These are phyloP conservation scores for Microtus oregoni DNA, from an alignment of 2,113 vertebrate genomes.

Conservation along the genomic window DNA sequence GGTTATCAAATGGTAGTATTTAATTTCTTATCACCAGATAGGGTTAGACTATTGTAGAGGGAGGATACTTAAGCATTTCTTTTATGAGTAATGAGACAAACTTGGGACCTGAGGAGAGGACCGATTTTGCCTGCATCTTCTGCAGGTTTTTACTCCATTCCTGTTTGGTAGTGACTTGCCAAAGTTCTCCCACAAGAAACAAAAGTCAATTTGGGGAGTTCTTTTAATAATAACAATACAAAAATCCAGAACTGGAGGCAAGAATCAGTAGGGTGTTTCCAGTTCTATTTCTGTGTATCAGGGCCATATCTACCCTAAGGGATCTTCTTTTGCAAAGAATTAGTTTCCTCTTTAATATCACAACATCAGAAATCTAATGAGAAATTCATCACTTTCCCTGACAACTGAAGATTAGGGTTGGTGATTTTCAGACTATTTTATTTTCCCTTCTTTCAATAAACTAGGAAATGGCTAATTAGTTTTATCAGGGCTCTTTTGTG, in stretches of 20 bases:
- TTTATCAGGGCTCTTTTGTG: conserved; percentile 18
- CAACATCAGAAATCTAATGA: conserved; percentile 49
- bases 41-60: not conserved
- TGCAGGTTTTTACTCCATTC: not conserved
- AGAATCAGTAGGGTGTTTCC: not conserved
- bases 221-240: not conserved
- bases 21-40: conserved; percentile 34
- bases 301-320: not conserved
- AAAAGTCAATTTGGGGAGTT: conserved; percentile 18
- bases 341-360: conserved; percentile 11
- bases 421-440: not conserved
- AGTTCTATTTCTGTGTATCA: conserved; percentile 47
- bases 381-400: conserved; percentile 12
- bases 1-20: not conserved
- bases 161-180: not conserved
- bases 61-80: not conserved
- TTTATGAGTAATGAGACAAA: not conserved
- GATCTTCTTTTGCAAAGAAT: conserved; percentile 18
- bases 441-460: conserved; percentile 5
- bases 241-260: not conserved
- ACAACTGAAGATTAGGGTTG: not conserved
- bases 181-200: not conserved
- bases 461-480: not conserved
- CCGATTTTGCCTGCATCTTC: not conserved
- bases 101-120: not conserved